Evolutionary conservation across 1,140 invertebrate species (phyloP), one percentile per base, ranked within the genome.

Genomic region (Platyura marginata): DNA sequence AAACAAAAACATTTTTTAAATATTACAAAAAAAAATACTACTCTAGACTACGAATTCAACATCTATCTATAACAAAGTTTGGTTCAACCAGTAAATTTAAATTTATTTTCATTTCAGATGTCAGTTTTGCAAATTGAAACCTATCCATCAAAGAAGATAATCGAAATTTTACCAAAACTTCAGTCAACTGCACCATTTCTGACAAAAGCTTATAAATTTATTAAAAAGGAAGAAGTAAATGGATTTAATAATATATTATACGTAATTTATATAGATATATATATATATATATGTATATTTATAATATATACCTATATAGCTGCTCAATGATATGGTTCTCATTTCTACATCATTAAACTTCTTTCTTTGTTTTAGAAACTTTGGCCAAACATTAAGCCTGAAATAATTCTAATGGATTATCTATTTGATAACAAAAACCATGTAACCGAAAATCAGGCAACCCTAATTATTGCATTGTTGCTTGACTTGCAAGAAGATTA

Each of bases 401-500:
- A 61, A 56, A 45, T 61, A 44, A 56, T 61, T 46, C 50, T 61
- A 50, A 52, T 61, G 54, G 56, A 61, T 54, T 61, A 51, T 49
- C 47, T 61, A 43, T 61, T 61, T 41, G 55, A 53, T 46, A 47
- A 48, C 15, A 54, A 56, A 33, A 48, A 50, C 5, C 40, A 36
- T 5, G 49, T 55, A 11, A 49, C 38, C n/a, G 32, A 41, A 20
- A 49, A 53, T 41, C 22, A 50, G 16, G 56, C 58, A 40, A 48
- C 58, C 3, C 48, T 61, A 37, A 49, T 61, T 20, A 54, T 55
- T 36, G 54, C 54, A 15, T 57, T 54, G 20, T 48, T 61, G n/a
- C 55, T 61, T 22, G 59, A 61, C 46, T 51, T 61, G 36, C 59
- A 61, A 48, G 58, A 61, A 47, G 59, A 61, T 44, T 61, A 56